phyloP scores from a whole-genome alignment of 1,140 invertebrate genomes.

The Drosophila tristis region DNA sequence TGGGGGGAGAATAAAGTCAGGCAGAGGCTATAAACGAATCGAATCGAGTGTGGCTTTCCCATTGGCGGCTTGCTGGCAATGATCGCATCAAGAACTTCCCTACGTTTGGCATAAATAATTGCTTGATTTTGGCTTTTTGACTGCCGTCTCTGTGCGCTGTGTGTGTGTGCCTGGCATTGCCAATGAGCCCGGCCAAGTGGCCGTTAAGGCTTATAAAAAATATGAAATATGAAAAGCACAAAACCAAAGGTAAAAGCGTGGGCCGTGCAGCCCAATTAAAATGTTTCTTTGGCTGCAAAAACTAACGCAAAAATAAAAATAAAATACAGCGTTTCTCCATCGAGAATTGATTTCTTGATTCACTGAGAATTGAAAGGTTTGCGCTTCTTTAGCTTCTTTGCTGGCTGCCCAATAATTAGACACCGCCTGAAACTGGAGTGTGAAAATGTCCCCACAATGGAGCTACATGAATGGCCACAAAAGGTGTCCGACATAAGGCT shows the following conservation, averaged over 20 bases:
- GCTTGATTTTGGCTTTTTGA: constrained; percentile 61
- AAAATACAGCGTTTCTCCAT: constrained; percentile 39
- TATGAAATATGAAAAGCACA: constrained; percentile 51
- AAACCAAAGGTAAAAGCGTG: constrained; percentile 69
- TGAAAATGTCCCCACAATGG: constrained; percentile 74
- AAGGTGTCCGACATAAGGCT: constrained; percentile 53
- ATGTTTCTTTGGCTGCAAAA: constrained; percentile 8
- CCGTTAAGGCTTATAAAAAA: constrained; percentile 54
- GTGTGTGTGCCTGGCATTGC: constrained; percentile 59
- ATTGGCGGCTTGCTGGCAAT: constrained; percentile 27
- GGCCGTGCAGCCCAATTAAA: constrained; percentile 44
- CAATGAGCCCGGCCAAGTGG: constrained; percentile 58
- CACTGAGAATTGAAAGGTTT: constrained; percentile 44
- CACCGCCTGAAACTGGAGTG: constrained; percentile 67
- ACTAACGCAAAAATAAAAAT: constrained; percentile 20
- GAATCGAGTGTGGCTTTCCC: constrained; percentile 29
- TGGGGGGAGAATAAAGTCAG: constrained; percentile 8
- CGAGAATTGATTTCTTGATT: constrained; percentile 53
- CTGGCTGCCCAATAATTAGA: constrained; percentile 43
- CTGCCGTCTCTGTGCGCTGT: constrained; percentile 19
- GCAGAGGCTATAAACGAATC: neutral
- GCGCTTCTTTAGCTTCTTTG: neutral
- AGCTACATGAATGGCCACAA: constrained; percentile 35
- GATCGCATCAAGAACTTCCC: constrained; percentile 50
- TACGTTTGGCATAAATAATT: constrained; percentile 73